Base-by-base conservation (phyloP, 2,888 invertebrate species). In the Ormyrus nitidulus region DNA sequence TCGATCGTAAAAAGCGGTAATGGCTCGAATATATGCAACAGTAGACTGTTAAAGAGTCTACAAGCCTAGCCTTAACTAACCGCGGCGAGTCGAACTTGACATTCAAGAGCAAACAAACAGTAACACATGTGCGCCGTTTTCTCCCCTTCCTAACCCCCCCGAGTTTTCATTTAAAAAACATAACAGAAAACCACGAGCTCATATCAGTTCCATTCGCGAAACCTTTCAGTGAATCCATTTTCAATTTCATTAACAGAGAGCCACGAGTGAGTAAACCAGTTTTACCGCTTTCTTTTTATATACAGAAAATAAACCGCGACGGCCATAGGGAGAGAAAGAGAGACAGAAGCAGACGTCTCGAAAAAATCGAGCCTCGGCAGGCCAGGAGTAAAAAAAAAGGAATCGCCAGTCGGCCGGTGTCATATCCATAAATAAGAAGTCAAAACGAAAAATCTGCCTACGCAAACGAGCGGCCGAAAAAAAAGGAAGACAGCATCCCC, bases 81-180 rank as follows among this genome's bases (percentile, higher is more conserved):
- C 1, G 11, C 59, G 8, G 54, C 59, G 58, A 70, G 70, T 70
- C 54, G 70, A 70, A 70, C 70, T 70, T 70, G 70, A 70, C 70
- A 70, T 70, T 70, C 59, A 54, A 11, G 49, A 70, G 58, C 49
- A 46, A 70, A 49, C 70, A 70, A 70, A 70, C 70, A 70, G 59
- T 70, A 70, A 70, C 58, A 46, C 19, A 54, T 48, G 69, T 34
- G n/a, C 54, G 34, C 7, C 8, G 34, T 34, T 34, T 34, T 34
- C 34, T 34, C 34, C 34, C 34, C 34, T 34, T 34, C 34, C 34
- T 34, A 34, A 34, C 4, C 34, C 34, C 44, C 44, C 19, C 11
- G 19, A 46, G 48, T 19, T 58, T 70, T 70, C 70, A 13, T 13
- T 6, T 5, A 48, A 3, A 19, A 19, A 58, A 51, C 19, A 61